These are phyloP conservation scores for Chymomyza fuscimana DNA, from an alignment of 2,888 invertebrate genomes.

Conservation along the genomic window DNA sequence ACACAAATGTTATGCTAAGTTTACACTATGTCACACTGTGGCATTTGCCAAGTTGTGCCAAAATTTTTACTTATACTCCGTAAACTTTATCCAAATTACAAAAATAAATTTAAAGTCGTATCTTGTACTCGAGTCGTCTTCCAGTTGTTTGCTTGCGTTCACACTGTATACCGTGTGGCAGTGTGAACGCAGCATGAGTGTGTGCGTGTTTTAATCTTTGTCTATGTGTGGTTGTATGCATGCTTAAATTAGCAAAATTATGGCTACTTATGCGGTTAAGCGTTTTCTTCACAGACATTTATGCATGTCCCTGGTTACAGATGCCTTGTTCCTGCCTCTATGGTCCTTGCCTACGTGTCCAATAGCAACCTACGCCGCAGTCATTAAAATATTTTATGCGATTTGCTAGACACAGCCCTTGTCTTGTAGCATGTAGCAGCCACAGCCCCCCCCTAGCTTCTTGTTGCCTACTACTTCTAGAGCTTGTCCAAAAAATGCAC, in stretches of 20 bases:
- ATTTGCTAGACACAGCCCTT: slow-evolving; percentile 29
- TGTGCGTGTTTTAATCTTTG: slow-evolving; percentile 24
- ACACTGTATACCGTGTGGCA: too few species aligned
- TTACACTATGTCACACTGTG: neutral
- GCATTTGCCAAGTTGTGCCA: too few species aligned
- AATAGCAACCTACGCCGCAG: slow-evolving; percentile 38
- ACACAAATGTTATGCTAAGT: slow-evolving; percentile 16
- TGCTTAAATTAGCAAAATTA: slow-evolving; percentile 65
- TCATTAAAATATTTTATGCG: slow-evolving; percentile 61
- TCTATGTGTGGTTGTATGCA: slow-evolving; percentile 16
- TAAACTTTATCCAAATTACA: too few species aligned
- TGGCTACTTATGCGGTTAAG: slow-evolving; percentile 66
- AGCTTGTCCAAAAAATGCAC: neutral
- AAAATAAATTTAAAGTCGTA: too few species aligned
- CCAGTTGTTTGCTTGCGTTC: too few species aligned
- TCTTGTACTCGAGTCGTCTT: too few species aligned
- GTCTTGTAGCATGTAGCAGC: neutral
- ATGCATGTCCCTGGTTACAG: slow-evolving; percentile 22
- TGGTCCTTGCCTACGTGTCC: neutral
- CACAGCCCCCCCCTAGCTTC: too few species aligned
- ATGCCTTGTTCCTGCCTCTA: slow-evolving; percentile 18
- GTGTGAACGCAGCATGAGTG: neutral
- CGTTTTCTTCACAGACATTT: slow-evolving; percentile 49
- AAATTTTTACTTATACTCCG: too few species aligned
- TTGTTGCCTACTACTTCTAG: too few species aligned